Conservation (phyloP, 2,113 vertebrate genomes). For the Perccottus glenii region DNA sequence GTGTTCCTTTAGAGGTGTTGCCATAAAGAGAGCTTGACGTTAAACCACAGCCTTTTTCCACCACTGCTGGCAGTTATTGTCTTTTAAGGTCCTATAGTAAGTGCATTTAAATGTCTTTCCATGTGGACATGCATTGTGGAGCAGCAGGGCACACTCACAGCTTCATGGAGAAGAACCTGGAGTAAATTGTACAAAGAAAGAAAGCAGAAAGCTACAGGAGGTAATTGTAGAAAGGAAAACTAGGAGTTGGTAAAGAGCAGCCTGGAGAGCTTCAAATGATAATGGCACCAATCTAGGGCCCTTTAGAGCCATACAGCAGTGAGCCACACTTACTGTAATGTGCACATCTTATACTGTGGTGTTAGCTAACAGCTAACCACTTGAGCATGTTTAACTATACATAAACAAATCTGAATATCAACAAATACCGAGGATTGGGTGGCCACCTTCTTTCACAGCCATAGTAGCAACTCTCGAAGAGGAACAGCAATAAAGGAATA, state of each 20-base stretch:
- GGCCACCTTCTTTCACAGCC: constrained; percentile 9
- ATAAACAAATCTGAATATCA: constrained; percentile 28
- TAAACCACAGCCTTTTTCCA: constrained; percentile 12
- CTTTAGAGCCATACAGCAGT: constrained; percentile 31
- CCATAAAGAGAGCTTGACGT: background rate
- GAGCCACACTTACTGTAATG: constrained; percentile 26
- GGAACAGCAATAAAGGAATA: constrained; percentile 2
- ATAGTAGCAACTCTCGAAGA: background rate
- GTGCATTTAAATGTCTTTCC: constrained; percentile 18
- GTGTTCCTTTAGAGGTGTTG: no score
- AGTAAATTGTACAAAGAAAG: constrained; percentile 27
- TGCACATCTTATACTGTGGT: constrained; percentile 10
- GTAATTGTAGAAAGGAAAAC: constrained; percentile 35
- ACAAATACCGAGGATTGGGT: constrained; percentile 11
- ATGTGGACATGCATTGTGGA: constrained; percentile 10
- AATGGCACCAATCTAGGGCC: constrained; percentile 26
- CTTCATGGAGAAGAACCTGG: constrained; percentile 16
- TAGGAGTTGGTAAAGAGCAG: constrained; percentile 30
- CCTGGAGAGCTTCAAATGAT: constrained; percentile 34
- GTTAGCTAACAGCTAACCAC: constrained; percentile 17
- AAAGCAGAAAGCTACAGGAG: constrained; percentile 30
- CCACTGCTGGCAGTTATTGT: background rate
- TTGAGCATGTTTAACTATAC: constrained; percentile 21
- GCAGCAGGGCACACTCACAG: constrained; percentile 14
- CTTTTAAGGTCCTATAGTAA: constrained; percentile 19